Conservation (phyloP, 2,797 vertebrate species). For the Tragelaphus oryx region DNA sequence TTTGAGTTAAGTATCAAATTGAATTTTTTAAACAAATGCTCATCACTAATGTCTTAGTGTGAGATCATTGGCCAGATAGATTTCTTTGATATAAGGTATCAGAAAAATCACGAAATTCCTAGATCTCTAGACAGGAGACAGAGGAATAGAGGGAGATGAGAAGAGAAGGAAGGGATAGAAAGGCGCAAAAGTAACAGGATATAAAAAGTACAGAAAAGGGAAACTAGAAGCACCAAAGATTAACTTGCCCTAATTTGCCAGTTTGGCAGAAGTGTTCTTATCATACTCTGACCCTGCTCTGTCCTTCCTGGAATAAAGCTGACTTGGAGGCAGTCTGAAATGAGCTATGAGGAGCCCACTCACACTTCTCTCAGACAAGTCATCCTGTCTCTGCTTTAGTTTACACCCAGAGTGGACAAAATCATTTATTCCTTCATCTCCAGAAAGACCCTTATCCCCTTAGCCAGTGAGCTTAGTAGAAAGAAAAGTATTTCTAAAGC, state of each 20-base stretch:
- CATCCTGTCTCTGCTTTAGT: conserved; percentile 41
- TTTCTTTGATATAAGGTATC: conserved; percentile 38
- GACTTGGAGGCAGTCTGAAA: neutral
- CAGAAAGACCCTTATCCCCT: conserved; percentile 35
- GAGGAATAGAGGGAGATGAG: neutral
- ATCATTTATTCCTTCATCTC: conserved; percentile 23
- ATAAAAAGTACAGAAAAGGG: conserved; percentile 31
- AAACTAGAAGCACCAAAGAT: neutral
- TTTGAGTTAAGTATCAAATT: conserved; percentile 17
- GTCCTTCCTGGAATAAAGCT: conserved; percentile 29
- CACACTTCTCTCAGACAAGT: neutral
- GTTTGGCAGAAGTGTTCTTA: neutral
- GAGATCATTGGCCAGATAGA: conserved; percentile 39
- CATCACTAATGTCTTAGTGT: conserved; percentile 19
- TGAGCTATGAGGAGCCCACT: neutral
- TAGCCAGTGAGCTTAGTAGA: conserved; percentile 48
- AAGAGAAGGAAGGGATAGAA: neutral
- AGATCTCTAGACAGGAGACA: conserved; percentile 32
- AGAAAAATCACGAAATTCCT: conserved; percentile 5
- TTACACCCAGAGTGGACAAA: conserved; percentile 40
- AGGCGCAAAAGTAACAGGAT: neutral
- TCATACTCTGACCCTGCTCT: conserved; percentile 1
- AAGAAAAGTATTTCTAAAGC: conserved; percentile 55
- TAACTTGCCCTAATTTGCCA: neutral
- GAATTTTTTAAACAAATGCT: conserved; percentile 17